Conservation (phyloP, 2,888 invertebrate genomes). For the Elegia similella region DNA sequence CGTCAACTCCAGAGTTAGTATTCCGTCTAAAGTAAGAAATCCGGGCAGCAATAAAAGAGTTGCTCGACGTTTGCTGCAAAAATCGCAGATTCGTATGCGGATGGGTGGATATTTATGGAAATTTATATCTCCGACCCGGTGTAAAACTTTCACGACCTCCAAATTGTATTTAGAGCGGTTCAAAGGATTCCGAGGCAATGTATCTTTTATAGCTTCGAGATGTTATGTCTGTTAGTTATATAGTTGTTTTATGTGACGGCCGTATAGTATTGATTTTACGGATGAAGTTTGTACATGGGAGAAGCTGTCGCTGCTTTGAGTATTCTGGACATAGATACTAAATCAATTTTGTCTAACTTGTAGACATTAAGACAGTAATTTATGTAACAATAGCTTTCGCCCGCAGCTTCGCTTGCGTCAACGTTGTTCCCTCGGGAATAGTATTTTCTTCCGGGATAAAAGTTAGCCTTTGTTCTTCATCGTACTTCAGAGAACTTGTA, state of each 20-base stretch:
- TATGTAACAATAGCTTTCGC: too few relatives aligned
- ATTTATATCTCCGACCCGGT: slow-evolving; percentile 55
- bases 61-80: slow-evolving; percentile 31
- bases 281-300: neutral
- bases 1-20: slow-evolving; percentile 1
- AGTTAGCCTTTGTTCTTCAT: too few relatives aligned
- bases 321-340: too few relatives aligned
- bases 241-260: neutral
- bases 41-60: slow-evolving; percentile 33
- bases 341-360: too few relatives aligned
- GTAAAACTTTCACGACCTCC: slow-evolving; percentile 53
- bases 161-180: slow-evolving; percentile 49
- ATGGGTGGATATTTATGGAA: slow-evolving; percentile 55
- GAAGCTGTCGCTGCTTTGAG: too few relatives aligned
- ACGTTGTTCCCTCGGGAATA: too few relatives aligned
- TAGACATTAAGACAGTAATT: too few relatives aligned
- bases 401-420: too few relatives aligned
- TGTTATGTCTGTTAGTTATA: slow-evolving; percentile 11
- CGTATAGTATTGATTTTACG: slow-evolving; percentile 3
- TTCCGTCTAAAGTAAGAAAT: slow-evolving; percentile 24
- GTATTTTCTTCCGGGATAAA: too few relatives aligned
- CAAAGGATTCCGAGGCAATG: slow-evolving; percentile 21
- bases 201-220: slow-evolving; percentile 15
- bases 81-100: slow-evolving; percentile 49
- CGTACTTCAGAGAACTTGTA: too few relatives aligned